Evolutionary conservation across 1,140 invertebrate species (phyloP), one percentile per base, ranked within the genome.

Genomic region (Helicoverpa zea): DNA sequence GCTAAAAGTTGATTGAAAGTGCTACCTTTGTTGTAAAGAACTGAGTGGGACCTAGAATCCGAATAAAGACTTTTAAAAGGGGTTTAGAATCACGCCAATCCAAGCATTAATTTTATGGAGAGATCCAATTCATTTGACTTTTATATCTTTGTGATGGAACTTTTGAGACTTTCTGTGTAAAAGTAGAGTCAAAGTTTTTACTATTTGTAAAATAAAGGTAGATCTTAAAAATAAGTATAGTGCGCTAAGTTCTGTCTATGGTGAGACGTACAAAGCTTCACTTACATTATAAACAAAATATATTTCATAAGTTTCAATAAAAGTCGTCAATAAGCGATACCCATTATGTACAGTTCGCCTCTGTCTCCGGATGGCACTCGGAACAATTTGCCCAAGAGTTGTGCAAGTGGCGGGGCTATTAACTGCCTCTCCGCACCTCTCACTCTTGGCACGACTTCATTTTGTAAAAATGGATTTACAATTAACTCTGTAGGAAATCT

Each of bases 1-100:
- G 43, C 63, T 49, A 66, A 66, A 66, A 66, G 35, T 66, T 66
- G 63, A 66, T 66, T 66, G 63, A 66, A 66, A 66, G 63, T 66
- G 63, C 63, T 66, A 66, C 35, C 63, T 66, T 66, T 66, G 63
- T 66, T 49, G 43, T 49, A 49, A 66, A 66, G 43, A 23, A 18
- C 7, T 49, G 43, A 49, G 63, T 66, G 63, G 54, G 18, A 58
- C n/a, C 4, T 35, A 29, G 35, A 66, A 66, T 66, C 63, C 47
- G 63, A 66, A 43, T 49, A 66, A 35, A 47, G n/a, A 18, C 14
- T 23, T 12, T 18, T 35, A n/a, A 16, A 66, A 66, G n/a, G 7
- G 35, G 16, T 66, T 47, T 43, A 18, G 11, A 49, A 49, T 49
- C 63, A 66, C 43, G 9, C 3, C 56, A 23, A 3, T 58, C 35